Evolutionary conservation across 2,113 vertebrate genomes (phyloP).

Genomic region (Catharus bicknelli): DNA sequence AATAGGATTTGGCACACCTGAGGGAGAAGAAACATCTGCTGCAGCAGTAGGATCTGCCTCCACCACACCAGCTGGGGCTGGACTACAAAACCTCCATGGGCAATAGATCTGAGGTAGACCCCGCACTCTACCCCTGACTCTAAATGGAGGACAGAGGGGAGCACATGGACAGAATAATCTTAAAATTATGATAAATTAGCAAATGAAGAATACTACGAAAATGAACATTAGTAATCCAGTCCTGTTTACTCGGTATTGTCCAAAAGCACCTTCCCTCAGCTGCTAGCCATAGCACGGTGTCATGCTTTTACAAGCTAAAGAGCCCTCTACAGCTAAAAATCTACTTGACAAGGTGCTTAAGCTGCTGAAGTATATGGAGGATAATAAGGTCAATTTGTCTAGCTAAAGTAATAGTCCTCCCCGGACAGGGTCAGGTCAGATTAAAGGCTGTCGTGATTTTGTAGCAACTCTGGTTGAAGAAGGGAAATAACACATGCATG

Average conservation of each 20-base stretch:
- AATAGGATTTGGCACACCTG: background rate
- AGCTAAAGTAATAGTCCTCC: background rate
- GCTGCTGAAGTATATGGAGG: background rate
- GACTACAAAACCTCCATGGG: background rate
- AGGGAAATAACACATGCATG: background rate
- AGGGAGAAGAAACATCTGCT: background rate
- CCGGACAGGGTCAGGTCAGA: background rate
- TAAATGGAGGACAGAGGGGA: background rate
- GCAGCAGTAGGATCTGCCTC: background rate
- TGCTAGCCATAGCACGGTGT: background rate
- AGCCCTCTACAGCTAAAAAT: slow-evolving; percentile 6
- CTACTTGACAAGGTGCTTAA: background rate
- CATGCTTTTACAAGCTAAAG: background rate
- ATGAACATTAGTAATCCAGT: background rate
- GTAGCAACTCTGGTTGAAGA: background rate
- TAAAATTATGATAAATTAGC: background rate
- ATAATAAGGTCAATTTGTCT: background rate
- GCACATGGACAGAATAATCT: background rate
- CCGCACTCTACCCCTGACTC: rapidly evolving
- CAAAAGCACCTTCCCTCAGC: background rate
- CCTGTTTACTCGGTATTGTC: background rate
- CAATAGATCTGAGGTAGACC: background rate
- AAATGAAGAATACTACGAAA: background rate
- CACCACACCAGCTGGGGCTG: background rate
- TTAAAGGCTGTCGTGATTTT: background rate